Evolutionary conservation across 1,140 invertebrate species (phyloP), one percentile per base, ranked within the genome.

Genomic region (Sarcophaga peregrina): DNA sequence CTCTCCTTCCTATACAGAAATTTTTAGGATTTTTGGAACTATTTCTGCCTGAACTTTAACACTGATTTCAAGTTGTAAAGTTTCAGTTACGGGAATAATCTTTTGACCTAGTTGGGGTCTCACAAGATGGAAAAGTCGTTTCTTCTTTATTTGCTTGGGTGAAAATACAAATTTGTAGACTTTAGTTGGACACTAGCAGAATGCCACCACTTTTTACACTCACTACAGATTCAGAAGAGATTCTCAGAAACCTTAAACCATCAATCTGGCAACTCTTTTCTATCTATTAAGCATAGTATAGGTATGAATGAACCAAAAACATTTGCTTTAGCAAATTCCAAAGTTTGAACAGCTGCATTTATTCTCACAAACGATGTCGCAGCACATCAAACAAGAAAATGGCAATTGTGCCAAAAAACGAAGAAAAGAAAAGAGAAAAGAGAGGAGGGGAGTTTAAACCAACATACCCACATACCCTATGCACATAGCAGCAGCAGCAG

Each of bases 331-430:
- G 83, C 48, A 82, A 80, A 83, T 82, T 84, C 75, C 54, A 82
- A 68, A 84, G 76, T 84, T 84, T 84, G 81, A 80, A 84, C 83
- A 84, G 83, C 83, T 84, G 83, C 81, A 84, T 74, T 75, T 82
- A 75, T 84, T 84, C 83, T 58, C 83, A 84, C 81, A 84, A 84
- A 84, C 81, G 83, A 84, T 76, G 76, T 80, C 76, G 83, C 54
- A 72, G 75, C 75, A 54, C 81, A 82, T 82, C 83, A 82, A 82
- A 82, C 81, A 84, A 82, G 83, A 37, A 80, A 80, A 15, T 76
- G 81, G 78, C 83, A 82, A 80, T 82, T 80, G 82, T 82, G 83
- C 81, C 83, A 84, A 82, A 82, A 82, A 75, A n/a, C 5, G n/a
- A 13, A 78, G 0, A 76, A 76, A 8, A 76, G 10, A 37, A 47